phyloP scores from a whole-genome alignment of 2,113 vertebrate genomes.

The Rostratula benghalensis region DNA sequence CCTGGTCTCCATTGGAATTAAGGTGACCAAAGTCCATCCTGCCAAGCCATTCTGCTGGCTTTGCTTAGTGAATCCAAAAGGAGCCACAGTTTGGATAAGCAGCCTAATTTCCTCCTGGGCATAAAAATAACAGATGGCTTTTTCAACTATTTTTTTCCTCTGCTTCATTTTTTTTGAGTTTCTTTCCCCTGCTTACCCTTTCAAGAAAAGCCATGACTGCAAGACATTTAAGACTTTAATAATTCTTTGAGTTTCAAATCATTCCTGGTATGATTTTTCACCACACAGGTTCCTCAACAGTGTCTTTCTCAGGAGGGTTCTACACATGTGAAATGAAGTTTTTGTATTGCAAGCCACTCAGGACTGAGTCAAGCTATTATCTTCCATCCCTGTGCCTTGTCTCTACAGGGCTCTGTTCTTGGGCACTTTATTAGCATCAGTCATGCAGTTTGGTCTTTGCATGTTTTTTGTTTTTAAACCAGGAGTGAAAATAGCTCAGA shows the following conservation, averaged over 20 bases:
- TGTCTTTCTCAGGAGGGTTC: not conserved
- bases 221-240: slow-evolving; percentile 6
- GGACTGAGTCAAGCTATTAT: not conserved
- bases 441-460: not conserved
- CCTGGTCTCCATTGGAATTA: not conserved
- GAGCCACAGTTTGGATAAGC: not conserved
- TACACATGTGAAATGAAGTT: not conserved
- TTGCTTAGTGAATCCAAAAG: not conserved
- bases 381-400: not conserved
- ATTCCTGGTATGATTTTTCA: not conserved
- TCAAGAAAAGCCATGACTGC: not conserved
- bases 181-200: not conserved
- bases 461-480: not conserved
- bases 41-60: not conserved
- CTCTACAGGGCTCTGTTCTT: not conserved
- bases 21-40: not conserved
- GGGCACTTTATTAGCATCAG: not conserved
- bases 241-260: not conserved
- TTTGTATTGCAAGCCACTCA: not conserved
- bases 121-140: not conserved
- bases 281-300: not conserved
- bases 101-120: not conserved
- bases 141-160: not conserved
- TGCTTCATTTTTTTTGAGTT: not conserved
- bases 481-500: not conserved